Base-by-base conservation (phyloP, 2,113 vertebrate genomes). In the Arenaria interpres region DNA sequence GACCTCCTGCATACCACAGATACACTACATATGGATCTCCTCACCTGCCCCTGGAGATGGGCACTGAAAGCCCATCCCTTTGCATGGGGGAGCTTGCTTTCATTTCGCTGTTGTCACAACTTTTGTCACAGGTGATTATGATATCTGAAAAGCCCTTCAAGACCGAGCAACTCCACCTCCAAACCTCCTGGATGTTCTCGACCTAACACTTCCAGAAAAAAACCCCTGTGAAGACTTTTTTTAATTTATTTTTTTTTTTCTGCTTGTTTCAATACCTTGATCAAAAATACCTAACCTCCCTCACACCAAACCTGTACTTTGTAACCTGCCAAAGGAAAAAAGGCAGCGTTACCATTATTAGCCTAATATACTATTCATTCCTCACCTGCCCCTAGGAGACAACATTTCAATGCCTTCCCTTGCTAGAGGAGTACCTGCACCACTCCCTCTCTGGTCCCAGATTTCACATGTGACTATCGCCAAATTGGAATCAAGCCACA, bases 251-350 rank as follows among this genome's bases (percentile, higher is more conserved):
- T 50, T 63, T 39, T 84, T 68, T 16, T 24, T 63, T 59, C 7
- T 24, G 16, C 75, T 93, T 62, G 24, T 64, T 82, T 51, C 27
- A 56, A 30, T 56, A 27, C 20, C 0, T 4, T 37, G 10, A 62
- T 37, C 22, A 68, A 84, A 83, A 91, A n/a, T 4, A 30, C 14
- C 11, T 56, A 87, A 60, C 9, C 18, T 69, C 5, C 32, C 19
- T 11, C 15, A 9, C 0, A 0, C 17, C 74, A 85, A 51, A n/a
- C 20, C 5, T 1, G 0, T 45, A 54, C 62, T 80, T 62, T 14
- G 39, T 16, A 56, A 32, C 19, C 19, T 53, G 35, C 8, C 57
- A 62, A 69, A 73, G 35, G 22, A 81, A 35, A 16, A 75, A 73
- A 69, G 11, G 53, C 41, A 68, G 33, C 5, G 9, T 28, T 22